Evolutionary conservation across 2,888 invertebrate species (phyloP).

Genomic region (Coelinius sp.): DNA sequence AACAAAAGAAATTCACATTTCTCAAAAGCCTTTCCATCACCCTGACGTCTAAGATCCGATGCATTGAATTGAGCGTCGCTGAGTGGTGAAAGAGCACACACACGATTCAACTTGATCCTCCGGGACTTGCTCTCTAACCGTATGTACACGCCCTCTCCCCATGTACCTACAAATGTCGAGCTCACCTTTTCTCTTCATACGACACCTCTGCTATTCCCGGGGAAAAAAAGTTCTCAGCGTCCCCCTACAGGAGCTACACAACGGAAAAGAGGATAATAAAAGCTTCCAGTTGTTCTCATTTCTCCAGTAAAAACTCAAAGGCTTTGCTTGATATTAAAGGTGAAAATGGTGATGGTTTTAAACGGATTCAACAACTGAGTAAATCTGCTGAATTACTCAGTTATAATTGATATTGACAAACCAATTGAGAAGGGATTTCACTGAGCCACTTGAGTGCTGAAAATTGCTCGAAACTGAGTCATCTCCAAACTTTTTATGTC

Average conservation of each 20-base stretch:
- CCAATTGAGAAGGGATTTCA: background rate
- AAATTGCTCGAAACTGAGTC: background rate
- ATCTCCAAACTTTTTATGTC: background rate
- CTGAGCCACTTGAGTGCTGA: background rate
- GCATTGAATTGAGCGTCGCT: slow-evolving; percentile 4
- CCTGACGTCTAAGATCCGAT: background rate
- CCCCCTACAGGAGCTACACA: background rate
- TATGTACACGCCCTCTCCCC: background rate
- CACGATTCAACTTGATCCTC: slow-evolving; percentile 9
- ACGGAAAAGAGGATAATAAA: background rate
- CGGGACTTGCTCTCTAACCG: slow-evolving; percentile 1
- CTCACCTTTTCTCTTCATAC: background rate
- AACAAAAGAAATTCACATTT: background rate
- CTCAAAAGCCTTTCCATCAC: background rate
- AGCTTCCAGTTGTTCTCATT: slow-evolving; percentile 1
- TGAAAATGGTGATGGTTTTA: background rate
- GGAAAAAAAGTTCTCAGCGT: background rate
- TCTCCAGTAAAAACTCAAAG: background rate
- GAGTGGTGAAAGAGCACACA: background rate
- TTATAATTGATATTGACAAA: slow-evolving; percentile 7
- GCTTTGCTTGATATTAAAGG: background rate
- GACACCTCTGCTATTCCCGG: background rate
- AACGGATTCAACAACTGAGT: background rate
- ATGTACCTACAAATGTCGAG: slow-evolving; percentile 1
- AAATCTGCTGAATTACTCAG: background rate